These are phyloP conservation scores for Neoniphon sammara DNA, from an alignment of 2,797 vertebrate species.

Conservation along the genomic window DNA sequence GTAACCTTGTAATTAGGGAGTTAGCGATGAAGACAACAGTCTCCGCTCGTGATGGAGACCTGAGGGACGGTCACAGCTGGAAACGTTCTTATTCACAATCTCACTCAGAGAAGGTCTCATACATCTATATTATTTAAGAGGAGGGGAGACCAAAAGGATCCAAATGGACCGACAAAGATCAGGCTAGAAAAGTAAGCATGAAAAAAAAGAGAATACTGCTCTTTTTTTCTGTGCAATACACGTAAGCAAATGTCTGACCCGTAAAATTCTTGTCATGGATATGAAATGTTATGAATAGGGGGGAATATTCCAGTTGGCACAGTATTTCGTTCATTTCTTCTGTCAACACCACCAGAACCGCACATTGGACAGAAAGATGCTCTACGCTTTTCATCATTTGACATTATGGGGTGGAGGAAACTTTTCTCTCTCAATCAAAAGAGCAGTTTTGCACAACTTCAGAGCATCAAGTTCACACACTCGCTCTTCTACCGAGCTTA, in stretches of 20 bases:
- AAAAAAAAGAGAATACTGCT: constrained; percentile 27
- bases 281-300: constrained; percentile 59
- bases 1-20: constrained; percentile 52
- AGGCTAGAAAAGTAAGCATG: constrained; percentile 8
- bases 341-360: constrained; percentile 69
- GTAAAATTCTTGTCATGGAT: constrained; percentile 55
- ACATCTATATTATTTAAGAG: constrained; percentile 22
- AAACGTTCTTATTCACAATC: constrained; percentile 12
- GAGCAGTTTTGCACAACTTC: constrained; percentile 38
- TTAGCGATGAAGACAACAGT: constrained; percentile 28
- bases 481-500: constrained; percentile 21
- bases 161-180: constrained; percentile 51
- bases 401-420: constrained; percentile 63
- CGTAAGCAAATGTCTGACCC: constrained; percentile 56
- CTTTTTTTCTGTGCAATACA: constrained; percentile 26
- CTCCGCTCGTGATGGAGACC: constrained; percentile 22
- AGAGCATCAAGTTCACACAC: constrained; percentile 18
- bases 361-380: constrained; percentile 45
- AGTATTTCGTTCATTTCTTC: constrained; percentile 61
- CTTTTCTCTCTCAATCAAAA: constrained; percentile 57
- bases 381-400: constrained; percentile 57
- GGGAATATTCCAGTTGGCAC: constrained; percentile 68
- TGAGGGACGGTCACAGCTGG: not conserved
- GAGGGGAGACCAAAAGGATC: constrained; percentile 31
- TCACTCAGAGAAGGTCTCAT: not conserved